Base-by-base conservation (phyloP, 1,140 invertebrate genomes). In the Danaus plexippus region DNA sequence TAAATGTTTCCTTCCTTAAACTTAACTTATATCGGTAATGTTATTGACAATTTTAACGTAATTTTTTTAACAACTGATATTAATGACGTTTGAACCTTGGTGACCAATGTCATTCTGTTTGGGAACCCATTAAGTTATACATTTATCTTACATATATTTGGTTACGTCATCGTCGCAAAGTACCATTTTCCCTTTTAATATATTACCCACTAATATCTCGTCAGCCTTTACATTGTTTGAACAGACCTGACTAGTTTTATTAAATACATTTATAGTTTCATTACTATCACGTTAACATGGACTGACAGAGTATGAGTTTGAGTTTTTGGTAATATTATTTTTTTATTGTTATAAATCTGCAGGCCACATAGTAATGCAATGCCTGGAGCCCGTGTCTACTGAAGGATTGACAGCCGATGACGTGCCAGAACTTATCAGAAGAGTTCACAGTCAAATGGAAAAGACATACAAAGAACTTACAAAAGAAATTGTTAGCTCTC, bases 291-390 rank as follows among this genome's bases (percentile, higher is more conserved):
- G n/a, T n/a, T 9, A 45, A 45, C 0, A 45, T 45, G 12, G 12
- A 45, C 12, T 49, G n/a, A 8, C 45, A 41, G 6, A 45, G 6
- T 15, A 43, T 11, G 46, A 48, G 12, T 42, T 12, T 11, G 9
- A 47, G 5, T 45, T 45, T 12, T 12, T 45, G 11, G 11, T 45
- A 11, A 7, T 12, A 42, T 51, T 22, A 12, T 41, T 13, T 52
- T 9, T 43, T 18, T 15, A 46, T 50, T 54, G 44, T 45, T 40
- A 43, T 46, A 13, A 15, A 54, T 11, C 57, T 73, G 45, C 78
- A 94, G 95, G 94, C 56, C 91, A 91, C 64, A 89, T 95, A 46
- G 90, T 95, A 43, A 90, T 96, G 9, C 92, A 93, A 54, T 90
- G 92, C 47, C 78, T 96, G 60, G 92, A 94, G 32, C 91, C 92